Base-by-base conservation (phyloP, 2,888 invertebrate species). In the Ceriagrion tenellum region DNA sequence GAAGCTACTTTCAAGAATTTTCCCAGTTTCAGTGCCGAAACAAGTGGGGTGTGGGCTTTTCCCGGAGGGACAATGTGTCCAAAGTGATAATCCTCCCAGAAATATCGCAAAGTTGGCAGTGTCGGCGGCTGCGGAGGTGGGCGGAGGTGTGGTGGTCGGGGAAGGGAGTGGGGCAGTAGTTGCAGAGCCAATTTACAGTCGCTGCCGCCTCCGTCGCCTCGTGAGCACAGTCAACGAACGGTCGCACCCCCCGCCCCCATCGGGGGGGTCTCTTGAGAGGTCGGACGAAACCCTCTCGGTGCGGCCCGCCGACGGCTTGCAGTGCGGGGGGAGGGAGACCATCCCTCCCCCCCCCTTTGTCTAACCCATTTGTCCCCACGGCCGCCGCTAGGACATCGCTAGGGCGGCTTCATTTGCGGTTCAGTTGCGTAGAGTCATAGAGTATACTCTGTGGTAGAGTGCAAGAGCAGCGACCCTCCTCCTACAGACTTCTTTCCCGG, bases 81-180 rank as follows among this genome's bases (percentile, higher is more conserved):
- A 35, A 35, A 30, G 81, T 81, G 81, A 81, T 81, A 81, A 35
- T 81, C 81, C 81, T 6, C n/a, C 81, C 81, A 81, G 30, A 81
- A 81, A 81, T 81, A 81, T 81, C 81, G 81, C 81, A 35, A 81
- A 81, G 81, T 81, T 81, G 81, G 81, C 81, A 81, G 81, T 16
- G 81, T 30, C 18, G 81, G 13, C 35, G n/a, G n/a, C n/a, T n/a
- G 81, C 81, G 35, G 81, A 81, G 81, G 81, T 30, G 81, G 30
- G 81, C 35, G 30, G 81, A 1, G 81, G 30, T 13, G 35, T 1
- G 59, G 59, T 6, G 59, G 59, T 8, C n/a, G 69, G 69, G 26
- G n/a, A n/a, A 13, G 12, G 8, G 2, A n/a, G 81, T 0, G 16
- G 35, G n/a, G 81, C 16, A 16, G 81, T 13, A 69, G 69, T 26